A percentile compares a stretch with the other conserved stretches of the same genome.
These are phyloP conservation scores for Elephas maximus DNA, from an alignment of 2,113 vertebrate genomes.

Conservation along the genomic window DNA sequence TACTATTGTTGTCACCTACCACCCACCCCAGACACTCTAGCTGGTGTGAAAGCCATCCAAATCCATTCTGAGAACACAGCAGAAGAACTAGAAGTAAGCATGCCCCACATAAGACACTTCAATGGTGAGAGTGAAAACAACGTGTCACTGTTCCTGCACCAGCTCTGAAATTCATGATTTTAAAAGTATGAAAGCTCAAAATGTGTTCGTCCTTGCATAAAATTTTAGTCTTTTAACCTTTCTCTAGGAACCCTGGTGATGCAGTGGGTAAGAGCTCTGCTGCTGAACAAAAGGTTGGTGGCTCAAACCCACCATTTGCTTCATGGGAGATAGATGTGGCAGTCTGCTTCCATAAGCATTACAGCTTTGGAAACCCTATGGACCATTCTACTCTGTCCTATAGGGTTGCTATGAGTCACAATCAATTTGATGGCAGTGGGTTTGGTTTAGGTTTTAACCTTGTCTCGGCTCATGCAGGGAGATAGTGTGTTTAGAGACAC, in stretches of 20 bases:
- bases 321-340: neutral
- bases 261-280: neutral
- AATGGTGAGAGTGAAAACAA: neutral
- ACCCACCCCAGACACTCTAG: fast-evolving
- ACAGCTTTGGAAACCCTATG: neutral
- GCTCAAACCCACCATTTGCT: neutral
- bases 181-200: neutral
- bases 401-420: neutral
- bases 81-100: neutral
- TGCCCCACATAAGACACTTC: neutral
- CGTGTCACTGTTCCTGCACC: neutral
- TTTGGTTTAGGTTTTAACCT: neutral
- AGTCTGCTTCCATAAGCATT: neutral
- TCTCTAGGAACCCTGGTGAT: neutral
- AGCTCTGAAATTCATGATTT: neutral
- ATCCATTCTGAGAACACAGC: neutral
- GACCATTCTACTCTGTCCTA: neutral
- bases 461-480: neutral
- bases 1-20: neutral
- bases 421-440: neutral
- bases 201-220: neutral
- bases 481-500: neutral
- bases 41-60: neutral
- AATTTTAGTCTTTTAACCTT: neutral
- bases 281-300: neutral